Evolutionary conservation across 1,140 invertebrate genomes (phyloP).

Genomic region (Chionoecetes opilio): DNA sequence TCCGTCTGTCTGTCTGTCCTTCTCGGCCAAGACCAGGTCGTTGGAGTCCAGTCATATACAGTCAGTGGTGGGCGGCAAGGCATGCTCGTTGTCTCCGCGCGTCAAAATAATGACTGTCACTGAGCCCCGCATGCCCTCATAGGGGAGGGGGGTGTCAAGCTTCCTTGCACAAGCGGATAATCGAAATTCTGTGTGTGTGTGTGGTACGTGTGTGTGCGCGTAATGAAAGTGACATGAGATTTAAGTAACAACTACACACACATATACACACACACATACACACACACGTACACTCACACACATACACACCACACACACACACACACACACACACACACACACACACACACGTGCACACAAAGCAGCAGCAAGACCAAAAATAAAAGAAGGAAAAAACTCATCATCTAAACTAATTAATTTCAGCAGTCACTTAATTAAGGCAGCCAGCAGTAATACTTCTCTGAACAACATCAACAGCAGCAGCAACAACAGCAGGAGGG

Average conservation of each 20-base stretch:
- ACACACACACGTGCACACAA: no score
- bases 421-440: background rate
- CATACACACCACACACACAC: slow-evolving; percentile 48
- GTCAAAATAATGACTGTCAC: background rate
- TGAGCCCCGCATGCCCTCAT: background rate
- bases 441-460: background rate
- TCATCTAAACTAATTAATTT: background rate
- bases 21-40: no score
- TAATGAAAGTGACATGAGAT: background rate
- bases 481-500: no score
- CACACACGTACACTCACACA: background rate
- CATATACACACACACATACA: slow-evolving; percentile 47
- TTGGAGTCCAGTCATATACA: no score
- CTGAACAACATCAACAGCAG: background rate
- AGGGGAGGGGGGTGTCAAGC: background rate
- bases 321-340: slow-evolving; percentile 55
- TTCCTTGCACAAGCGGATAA: background rate
- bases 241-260: background rate
- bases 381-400: background rate
- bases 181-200: slow-evolving; percentile 46
- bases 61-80: no score
- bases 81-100: no score
- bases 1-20: background rate
- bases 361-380: background rate
- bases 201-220: background rate